Evolutionary conservation across 2,888 invertebrate species (phyloP).

Genomic region (Melikaiella ostensackeni): DNA sequence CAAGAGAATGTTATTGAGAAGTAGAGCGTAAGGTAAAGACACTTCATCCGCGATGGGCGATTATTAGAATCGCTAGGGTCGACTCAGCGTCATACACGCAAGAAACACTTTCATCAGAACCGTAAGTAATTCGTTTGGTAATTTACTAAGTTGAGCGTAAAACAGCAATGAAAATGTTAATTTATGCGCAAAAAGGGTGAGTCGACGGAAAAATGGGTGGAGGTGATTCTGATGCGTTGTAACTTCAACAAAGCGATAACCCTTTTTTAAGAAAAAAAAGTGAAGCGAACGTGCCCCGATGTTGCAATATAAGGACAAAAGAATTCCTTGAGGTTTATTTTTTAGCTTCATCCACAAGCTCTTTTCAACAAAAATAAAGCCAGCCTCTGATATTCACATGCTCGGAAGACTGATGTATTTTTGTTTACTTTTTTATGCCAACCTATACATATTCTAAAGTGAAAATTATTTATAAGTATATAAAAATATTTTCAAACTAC

Average conservation of each 20-base stretch:
- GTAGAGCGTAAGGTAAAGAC: slow-evolving; percentile 61
- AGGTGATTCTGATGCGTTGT: slow-evolving; percentile 29
- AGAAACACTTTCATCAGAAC: slow-evolving; percentile 68
- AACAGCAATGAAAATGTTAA: slow-evolving; percentile 66
- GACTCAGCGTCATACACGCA: slow-evolving; percentile 54
- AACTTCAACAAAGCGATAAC: slow-evolving; percentile 16
- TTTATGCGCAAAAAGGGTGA: slow-evolving; percentile 60
- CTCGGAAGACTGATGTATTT: no score
- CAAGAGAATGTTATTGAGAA: slow-evolving; percentile 52
- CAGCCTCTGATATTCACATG: not conserved
- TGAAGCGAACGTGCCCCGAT: not conserved
- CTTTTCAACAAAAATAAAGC: not conserved
- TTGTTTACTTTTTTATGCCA: not conserved
- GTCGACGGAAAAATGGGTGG: slow-evolving; percentile 3
- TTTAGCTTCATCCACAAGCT: not conserved
- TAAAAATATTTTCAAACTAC: not conserved
- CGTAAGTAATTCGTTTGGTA: slow-evolving; percentile 74
- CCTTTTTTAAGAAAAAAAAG: not conserved
- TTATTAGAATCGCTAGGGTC: slow-evolving; percentile 57
- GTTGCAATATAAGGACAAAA: not conserved
- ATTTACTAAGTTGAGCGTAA: slow-evolving; percentile 72
- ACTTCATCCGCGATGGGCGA: slow-evolving; percentile 52
- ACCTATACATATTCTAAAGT: not conserved
- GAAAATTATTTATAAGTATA: not conserved
- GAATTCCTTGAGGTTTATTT: not conserved